phyloP scores from a whole-genome alignment of 2,888 invertebrate genomes.

The Sminthurides aquaticus region DNA sequence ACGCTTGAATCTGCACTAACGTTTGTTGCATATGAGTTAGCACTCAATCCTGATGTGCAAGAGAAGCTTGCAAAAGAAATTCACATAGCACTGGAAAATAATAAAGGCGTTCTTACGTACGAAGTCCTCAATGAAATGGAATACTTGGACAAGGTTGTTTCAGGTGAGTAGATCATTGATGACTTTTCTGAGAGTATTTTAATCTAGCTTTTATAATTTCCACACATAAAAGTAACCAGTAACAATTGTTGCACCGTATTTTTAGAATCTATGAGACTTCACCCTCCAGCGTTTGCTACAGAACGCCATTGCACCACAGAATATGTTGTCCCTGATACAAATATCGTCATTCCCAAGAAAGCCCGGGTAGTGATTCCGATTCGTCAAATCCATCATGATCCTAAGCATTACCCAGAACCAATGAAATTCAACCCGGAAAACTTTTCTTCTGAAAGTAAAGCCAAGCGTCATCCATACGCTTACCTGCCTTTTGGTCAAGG shows the following conservation, averaged over 20 bases:
- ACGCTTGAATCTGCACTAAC: constrained; percentile 1
- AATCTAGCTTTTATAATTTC: neutral
- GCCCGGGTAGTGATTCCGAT: constrained; percentile 53
- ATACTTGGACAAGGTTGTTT: constrained; percentile 21
- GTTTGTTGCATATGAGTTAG: constrained; percentile 12
- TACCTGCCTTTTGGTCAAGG: constrained; percentile 52
- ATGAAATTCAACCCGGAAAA: constrained; percentile 52
- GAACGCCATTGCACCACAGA: constrained; percentile 44
- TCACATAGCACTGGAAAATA: neutral
- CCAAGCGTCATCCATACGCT: constrained; percentile 45
- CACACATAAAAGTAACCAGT: neutral
- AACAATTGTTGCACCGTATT: constrained; percentile 22
- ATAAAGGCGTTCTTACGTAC: constrained; percentile 10
- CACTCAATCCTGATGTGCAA: constrained; percentile 19
- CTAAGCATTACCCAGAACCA: constrained; percentile 56
- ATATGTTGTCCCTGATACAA: constrained; percentile 48
- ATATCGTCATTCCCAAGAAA: constrained; percentile 47
- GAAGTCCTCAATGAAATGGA: constrained; percentile 8
- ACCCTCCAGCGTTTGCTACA: constrained; percentile 49
- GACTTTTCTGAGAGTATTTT: too few species aligned
- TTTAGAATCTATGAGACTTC: constrained; percentile 50
- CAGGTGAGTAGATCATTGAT: constrained; percentile 9
- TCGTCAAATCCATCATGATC: constrained; percentile 57
- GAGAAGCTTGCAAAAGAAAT: constrained; percentile 18
- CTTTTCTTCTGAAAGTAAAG: constrained; percentile 47